These are phyloP conservation scores for Amphipoea oculea DNA, from an alignment of 2,888 invertebrate genomes.

Conservation along the genomic window DNA sequence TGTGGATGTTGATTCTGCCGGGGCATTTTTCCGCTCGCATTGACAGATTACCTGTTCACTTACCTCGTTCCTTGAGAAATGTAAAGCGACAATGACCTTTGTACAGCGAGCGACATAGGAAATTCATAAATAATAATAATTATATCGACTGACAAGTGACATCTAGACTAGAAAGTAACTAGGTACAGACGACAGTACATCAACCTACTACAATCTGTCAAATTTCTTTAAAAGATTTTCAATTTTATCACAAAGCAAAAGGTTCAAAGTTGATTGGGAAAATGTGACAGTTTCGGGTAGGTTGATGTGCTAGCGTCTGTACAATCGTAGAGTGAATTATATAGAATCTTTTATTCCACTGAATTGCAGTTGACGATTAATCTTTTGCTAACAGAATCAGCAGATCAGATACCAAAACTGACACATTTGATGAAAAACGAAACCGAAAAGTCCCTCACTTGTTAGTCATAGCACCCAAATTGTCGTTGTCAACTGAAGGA, in stretches of 20 bases:
- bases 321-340: constrained; percentile 1
- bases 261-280: too few relatives aligned
- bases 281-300: too few relatives aligned
- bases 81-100: constrained; percentile 13
- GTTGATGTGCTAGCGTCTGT: too few relatives aligned
- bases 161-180: constrained; percentile 4
- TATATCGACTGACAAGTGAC: neutral
- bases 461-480: constrained; percentile 41
- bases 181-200: too few relatives aligned
- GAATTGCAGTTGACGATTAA: constrained; percentile 4
- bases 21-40: neutral
- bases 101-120: neutral
- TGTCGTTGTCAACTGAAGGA: constrained; percentile 39
- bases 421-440: constrained; percentile 8
- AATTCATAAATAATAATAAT: neutral
- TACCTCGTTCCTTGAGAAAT: constrained; percentile 9
- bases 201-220: too few relatives aligned
- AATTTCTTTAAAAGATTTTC: too few relatives aligned
- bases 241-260: too few relatives aligned
- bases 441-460: constrained; percentile 8
- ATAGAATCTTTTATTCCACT: neutral
- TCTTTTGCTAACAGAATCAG: neutral
- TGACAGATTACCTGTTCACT: neutral
- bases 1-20: neutral
- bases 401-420: neutral